These are phyloP conservation scores for Mirza zaza DNA, from an alignment of 2,113 vertebrate species.

Conservation along the genomic window DNA sequence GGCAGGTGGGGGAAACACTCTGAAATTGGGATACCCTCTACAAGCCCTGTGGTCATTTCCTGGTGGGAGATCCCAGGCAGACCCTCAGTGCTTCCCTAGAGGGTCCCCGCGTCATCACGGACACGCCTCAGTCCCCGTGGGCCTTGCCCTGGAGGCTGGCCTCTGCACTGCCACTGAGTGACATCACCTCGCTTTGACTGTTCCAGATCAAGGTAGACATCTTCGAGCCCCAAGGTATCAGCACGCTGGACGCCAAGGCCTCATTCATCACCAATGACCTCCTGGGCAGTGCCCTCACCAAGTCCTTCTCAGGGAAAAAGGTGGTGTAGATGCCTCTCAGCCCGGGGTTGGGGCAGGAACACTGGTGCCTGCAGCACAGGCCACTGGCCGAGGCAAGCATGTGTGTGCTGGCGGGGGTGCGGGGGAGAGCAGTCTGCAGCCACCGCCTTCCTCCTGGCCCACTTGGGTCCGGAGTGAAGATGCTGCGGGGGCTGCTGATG, in stretches of 20 bases:
- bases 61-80: neutral
- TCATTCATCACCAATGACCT: conserved; percentile 85
- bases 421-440: neutral
- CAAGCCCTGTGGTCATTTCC: neutral
- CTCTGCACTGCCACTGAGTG: neutral
- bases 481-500: neutral
- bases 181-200: neutral
- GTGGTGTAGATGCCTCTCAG: conserved; percentile 71
- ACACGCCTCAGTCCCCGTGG: neutral
- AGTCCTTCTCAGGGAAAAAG: conserved; percentile 82
- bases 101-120: too few species aligned
- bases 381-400: neutral
- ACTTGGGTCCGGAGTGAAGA: neutral
- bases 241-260: conserved; percentile 83
- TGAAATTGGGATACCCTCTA: neutral
- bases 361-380: neutral
- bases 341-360: neutral
- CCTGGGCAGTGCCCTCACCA: conserved; percentile 83
- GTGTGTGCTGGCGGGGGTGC: too few species aligned
- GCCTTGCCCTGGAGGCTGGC: neutral
- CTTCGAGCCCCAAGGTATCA: conserved; percentile 87
- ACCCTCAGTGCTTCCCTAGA: neutral
- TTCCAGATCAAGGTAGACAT: conserved; percentile 88
- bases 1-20: neutral
- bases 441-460: neutral